Evolutionary conservation across 2,113 vertebrate species (phyloP), one percentile per base, ranked within the genome.

Genomic region (Pithys albifrons): DNA sequence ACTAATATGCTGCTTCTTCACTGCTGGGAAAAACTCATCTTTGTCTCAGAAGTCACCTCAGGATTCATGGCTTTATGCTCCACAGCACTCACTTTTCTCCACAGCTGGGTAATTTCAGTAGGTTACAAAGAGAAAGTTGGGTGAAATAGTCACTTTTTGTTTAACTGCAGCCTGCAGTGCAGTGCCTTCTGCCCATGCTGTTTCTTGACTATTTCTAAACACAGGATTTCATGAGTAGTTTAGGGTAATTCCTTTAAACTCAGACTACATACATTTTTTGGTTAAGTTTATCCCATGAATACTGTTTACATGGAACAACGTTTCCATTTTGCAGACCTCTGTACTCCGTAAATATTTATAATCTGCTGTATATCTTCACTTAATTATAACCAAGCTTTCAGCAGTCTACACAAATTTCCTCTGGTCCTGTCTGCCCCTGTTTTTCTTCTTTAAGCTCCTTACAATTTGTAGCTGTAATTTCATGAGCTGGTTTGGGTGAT

Each of bases 311-410:
- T n/a, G 75, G 74, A 92, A 43, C 37, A 87, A 2, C 81, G 49
- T 76, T 91, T 89, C 61, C 45, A 58, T 84, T 69, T 67, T 59
- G 49, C 55, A 84, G n/a, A 28, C 67, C n/a, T 85, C 49, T 69
- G 39, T 31, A 33, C 45, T 81, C 61, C 41, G 22, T 92, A 89
- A 91, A 54, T 94, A 85, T 94, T 93, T 92, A 45, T 37, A 87
- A 77, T 33, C 31, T 57, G 24, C 25, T 69, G 19, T 69, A 3
- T 77, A 55, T 59, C 69, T 95, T 76, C 48, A 43, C 29, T 74
- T 74, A 39, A 64, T 58, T 84, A 43, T 52, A 85, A 64, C 57
- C 23, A 37, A 85, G 14, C 12, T 87, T 91, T 75, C 37, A 25
- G 52, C 23, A 69, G 28, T 57, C 41, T 83, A 48, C 18, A 14